These are phyloP conservation scores for Electrona antarctica DNA, from an alignment of 2,113 vertebrate species.

Conservation along the genomic window DNA sequence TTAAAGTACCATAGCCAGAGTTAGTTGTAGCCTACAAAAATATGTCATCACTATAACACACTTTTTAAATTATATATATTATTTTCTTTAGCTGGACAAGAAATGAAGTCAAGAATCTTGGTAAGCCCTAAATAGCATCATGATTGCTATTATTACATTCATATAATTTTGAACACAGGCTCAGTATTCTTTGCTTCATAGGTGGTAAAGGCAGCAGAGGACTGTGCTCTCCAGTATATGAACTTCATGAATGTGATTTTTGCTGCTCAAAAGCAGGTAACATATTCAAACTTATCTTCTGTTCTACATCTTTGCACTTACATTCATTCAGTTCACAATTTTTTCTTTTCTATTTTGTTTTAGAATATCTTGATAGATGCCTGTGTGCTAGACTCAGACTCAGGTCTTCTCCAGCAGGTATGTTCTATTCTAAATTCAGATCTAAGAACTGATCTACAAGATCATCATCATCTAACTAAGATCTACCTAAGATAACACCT, in stretches of 20 bases:
- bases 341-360: constrained; percentile 38
- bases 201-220: constrained; percentile 96
- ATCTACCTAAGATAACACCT: neutral
- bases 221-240: constrained; percentile 95
- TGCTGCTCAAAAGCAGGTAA: constrained; percentile 95
- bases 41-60: neutral
- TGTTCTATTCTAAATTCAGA: too few relatives aligned
- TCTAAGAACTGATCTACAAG: neutral
- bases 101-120: constrained; percentile 94
- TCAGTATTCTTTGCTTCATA: constrained; percentile 54
- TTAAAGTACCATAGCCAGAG: too few relatives aligned
- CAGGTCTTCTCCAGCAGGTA: constrained; percentile 97
- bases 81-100: constrained; percentile 83
- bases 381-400: constrained; percentile 92
- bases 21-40: too few relatives aligned
- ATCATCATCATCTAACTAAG: neutral
- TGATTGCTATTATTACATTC: neutral
- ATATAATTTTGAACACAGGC: neutral
- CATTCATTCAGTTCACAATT: neutral
- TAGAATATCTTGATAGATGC: constrained; percentile 95
- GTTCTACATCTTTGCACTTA: neutral
- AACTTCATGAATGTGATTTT: constrained; percentile 99
- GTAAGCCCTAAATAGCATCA: constrained; percentile 74
- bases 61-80: neutral
- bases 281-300: neutral